These are phyloP conservation scores for Drosophila pseudotakahashii DNA, from an alignment of 2,888 invertebrate species.

Conservation along the genomic window DNA sequence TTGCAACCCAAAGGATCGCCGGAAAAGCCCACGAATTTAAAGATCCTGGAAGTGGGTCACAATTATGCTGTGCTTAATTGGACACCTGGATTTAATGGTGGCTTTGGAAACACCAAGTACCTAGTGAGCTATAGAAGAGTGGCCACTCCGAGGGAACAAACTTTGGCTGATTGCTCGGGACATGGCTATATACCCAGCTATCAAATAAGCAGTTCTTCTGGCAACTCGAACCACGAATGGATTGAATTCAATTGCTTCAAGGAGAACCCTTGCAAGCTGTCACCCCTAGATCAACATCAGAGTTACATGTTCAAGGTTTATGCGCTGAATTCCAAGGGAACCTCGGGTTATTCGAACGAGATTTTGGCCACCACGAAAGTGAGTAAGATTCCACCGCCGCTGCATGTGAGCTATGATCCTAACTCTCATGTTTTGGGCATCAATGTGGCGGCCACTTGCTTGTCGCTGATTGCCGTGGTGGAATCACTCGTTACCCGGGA, in stretches of 20 bases:
- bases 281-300: conserved; percentile 93
- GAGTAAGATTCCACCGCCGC: conserved; percentile 91
- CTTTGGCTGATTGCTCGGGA: conserved; percentile 86
- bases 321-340: conserved; percentile 94
- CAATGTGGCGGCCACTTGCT: conserved; percentile 91
- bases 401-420: conserved; percentile 93
- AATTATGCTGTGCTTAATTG: conserved; percentile 92
- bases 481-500: conserved; percentile 88
- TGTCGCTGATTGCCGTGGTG: conserved; percentile 90
- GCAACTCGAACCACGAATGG: conserved; percentile 87
- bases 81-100: conserved; percentile 96
- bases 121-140: conserved; percentile 92
- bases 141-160: conserved; percentile 86
- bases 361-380: conserved; percentile 92
- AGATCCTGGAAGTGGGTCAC: conserved; percentile 90
- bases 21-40: conserved; percentile 90
- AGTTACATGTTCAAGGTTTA: conserved; percentile 94
- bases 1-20: conserved; percentile 94
- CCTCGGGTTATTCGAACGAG: conserved; percentile 94
- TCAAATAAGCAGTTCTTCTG: conserved; percentile 48
- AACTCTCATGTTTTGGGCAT: conserved; percentile 90
- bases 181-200: conserved; percentile 46
- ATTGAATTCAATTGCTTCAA: conserved; percentile 93
- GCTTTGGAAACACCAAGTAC: conserved; percentile 92
- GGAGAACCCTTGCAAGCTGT: conserved; percentile 94